These are phyloP conservation scores for Phengaris alcon DNA, from an alignment of 2,888 invertebrate species.

Conservation along the genomic window DNA sequence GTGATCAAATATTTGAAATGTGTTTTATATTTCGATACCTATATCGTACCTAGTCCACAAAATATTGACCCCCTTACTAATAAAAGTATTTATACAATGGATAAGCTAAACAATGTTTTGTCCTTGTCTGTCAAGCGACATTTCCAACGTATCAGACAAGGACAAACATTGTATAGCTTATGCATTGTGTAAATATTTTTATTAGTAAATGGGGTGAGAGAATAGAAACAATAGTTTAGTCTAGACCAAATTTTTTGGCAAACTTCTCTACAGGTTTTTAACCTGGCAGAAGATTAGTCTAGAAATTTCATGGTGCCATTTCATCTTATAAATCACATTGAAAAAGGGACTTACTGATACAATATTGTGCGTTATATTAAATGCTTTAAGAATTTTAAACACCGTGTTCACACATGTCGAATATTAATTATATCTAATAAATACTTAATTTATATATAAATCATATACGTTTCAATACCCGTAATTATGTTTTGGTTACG, in stretches of 20 bases:
- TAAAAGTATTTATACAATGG: too few species aligned
- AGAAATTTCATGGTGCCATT: background rate
- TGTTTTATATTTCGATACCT: too few species aligned
- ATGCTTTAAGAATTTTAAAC: background rate
- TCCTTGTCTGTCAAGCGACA: too few species aligned
- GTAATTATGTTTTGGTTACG: constrained; percentile 1
- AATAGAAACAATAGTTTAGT: constrained; percentile 3
- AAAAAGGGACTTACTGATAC: background rate
- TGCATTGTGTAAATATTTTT: too few species aligned
- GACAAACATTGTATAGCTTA: too few species aligned
- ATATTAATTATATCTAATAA: background rate
- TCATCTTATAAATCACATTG: background rate
- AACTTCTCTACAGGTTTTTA: background rate
- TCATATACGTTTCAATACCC: background rate
- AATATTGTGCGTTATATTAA: constrained; percentile 1
- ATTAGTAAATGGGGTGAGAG: background rate
- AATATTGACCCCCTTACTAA: too few species aligned
- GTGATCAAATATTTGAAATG: too few species aligned
- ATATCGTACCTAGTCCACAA: too few species aligned
- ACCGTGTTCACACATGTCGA: background rate
- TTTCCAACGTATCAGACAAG: too few species aligned
- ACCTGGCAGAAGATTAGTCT: background rate
- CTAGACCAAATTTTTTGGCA: background rate
- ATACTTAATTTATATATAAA: background rate
- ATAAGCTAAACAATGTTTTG: too few species aligned